These are phyloP conservation scores for Hybos culiciformis DNA, from an alignment of 2,888 invertebrate genomes.

Conservation along the genomic window DNA sequence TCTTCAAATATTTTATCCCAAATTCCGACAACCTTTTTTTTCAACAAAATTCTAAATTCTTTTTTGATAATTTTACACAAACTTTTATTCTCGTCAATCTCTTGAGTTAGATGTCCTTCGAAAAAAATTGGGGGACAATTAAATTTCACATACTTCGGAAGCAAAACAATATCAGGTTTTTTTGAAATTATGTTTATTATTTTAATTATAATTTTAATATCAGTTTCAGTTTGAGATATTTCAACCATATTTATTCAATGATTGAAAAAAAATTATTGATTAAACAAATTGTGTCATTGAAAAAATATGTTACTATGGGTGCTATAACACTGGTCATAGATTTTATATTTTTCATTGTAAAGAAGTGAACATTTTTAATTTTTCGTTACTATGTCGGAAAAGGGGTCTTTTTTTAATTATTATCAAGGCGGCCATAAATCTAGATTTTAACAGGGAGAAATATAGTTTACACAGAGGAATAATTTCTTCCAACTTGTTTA, in stretches of 20 bases:
- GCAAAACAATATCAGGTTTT: constrained; percentile 30
- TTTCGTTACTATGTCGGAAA: too few species aligned
- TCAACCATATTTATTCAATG: constrained; percentile 25
- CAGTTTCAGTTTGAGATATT: constrained; percentile 31
- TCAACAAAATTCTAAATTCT: constrained; percentile 29
- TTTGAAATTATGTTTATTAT: constrained; percentile 27
- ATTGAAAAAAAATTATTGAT: not conserved
- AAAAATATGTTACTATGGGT: not conserved
- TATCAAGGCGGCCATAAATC: too few species aligned
- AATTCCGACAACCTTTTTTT: constrained; percentile 27
- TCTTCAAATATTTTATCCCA: constrained; percentile 31
- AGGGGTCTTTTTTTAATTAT: too few species aligned
- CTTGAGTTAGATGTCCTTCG: constrained; percentile 29
- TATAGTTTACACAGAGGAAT: too few species aligned
- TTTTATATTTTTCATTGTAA: too few species aligned
- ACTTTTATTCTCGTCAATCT: constrained; percentile 30
- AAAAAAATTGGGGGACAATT: constrained; percentile 34
- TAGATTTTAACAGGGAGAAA: too few species aligned
- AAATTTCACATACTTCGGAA: constrained; percentile 31
- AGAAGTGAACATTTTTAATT: too few species aligned
- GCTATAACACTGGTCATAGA: not conserved
- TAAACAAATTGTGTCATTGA: constrained; percentile 4
- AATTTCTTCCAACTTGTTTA: too few species aligned
- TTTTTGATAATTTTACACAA: constrained; percentile 30
- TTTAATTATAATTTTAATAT: constrained; percentile 32